These are phyloP conservation scores for Cremastinae sp. DNA, from an alignment of 2,888 invertebrate genomes.

Conservation along the genomic window DNA sequence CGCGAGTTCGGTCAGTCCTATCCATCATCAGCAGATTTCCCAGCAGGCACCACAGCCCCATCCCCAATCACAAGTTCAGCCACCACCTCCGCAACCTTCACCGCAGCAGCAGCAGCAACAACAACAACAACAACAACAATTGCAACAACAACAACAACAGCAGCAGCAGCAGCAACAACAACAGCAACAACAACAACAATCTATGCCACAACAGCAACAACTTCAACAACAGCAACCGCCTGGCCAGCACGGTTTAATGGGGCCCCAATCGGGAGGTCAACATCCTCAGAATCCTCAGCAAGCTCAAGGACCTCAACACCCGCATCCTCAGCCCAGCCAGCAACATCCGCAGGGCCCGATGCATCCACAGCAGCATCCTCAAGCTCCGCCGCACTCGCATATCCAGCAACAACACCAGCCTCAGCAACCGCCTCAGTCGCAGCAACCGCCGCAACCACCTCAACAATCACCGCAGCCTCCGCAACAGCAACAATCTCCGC, in stretches of 20 bases:
- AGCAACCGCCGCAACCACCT: conserved; percentile 51
- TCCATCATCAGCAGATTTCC: conserved; percentile 72
- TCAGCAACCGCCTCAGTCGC: conserved; percentile 43
- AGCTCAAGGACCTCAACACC: conserved; percentile 61
- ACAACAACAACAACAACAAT: conserved; percentile 59
- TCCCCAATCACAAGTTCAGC: conserved; percentile 46
- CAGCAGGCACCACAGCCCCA: conserved; percentile 64
- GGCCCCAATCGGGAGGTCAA: conserved; percentile 68
- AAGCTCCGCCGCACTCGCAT: conserved; percentile 46
- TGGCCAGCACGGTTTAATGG: conserved; percentile 69
- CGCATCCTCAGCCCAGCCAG: conserved; percentile 68
- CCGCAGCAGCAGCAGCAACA: conserved; percentile 45
- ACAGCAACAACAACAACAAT: conserved; percentile 39
- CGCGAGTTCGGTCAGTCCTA: conserved; percentile 72
- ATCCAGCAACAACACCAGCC: conserved; percentile 42
- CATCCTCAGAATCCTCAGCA: conserved; percentile 66
- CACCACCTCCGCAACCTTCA: conserved; percentile 33
- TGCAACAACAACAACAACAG: conserved; percentile 72
- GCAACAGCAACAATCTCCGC: conserved; percentile 29
- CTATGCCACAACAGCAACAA: conserved; percentile 38
- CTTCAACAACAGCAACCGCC: conserved; percentile 50
- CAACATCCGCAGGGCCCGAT: conserved; percentile 71
- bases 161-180: conserved; percentile 44
- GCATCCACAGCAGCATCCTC: conserved; percentile 69
- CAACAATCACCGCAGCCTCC: conserved; percentile 58